Percentiles rank a stretch among this genome's conserved stretches.
These are phyloP conservation scores for Procavia capensis DNA, from an alignment of 2,113 vertebrate species.

Conservation along the genomic window DNA sequence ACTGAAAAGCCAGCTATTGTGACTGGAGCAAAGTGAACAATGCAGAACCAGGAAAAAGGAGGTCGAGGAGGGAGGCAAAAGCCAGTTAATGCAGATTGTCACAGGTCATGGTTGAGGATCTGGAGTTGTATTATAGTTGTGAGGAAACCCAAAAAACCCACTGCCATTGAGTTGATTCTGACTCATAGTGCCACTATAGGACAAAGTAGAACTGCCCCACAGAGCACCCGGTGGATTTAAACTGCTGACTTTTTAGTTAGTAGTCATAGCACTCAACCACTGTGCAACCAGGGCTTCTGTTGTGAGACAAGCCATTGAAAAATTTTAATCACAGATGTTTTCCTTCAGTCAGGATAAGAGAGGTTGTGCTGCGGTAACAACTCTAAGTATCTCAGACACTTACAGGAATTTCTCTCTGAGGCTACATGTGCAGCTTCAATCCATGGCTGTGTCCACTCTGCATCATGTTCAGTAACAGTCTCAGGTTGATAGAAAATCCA, in stretches of 20 bases:
- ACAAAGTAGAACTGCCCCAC: too few species aligned
- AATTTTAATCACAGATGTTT: not conserved
- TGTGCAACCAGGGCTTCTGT: too few species aligned
- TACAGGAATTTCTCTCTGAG: not conserved
- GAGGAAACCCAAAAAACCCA: too few species aligned
- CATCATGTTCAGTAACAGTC: not conserved
- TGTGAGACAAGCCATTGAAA: rapidly evolving
- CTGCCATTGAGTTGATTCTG: too few species aligned
- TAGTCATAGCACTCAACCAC: too few species aligned
- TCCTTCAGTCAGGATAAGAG: not conserved
- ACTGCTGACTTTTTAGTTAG: too few species aligned
- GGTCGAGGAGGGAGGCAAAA: not conserved
- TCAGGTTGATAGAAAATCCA: not conserved
- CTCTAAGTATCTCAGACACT: not conserved
- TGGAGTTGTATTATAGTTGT: rapidly evolving
- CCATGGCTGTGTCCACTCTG: not conserved
- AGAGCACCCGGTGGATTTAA: too few species aligned
- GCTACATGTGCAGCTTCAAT: not conserved
- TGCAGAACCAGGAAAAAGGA: not conserved
- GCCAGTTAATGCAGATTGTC: not conserved
- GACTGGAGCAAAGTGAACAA: not conserved
- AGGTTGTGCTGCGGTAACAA: not conserved
- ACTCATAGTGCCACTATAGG: too few species aligned
- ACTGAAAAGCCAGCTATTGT: not conserved
- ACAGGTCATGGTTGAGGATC: not conserved